phyloP scores from a whole-genome alignment of 2,113 vertebrate species.

The Notothenia rossii region DNA sequence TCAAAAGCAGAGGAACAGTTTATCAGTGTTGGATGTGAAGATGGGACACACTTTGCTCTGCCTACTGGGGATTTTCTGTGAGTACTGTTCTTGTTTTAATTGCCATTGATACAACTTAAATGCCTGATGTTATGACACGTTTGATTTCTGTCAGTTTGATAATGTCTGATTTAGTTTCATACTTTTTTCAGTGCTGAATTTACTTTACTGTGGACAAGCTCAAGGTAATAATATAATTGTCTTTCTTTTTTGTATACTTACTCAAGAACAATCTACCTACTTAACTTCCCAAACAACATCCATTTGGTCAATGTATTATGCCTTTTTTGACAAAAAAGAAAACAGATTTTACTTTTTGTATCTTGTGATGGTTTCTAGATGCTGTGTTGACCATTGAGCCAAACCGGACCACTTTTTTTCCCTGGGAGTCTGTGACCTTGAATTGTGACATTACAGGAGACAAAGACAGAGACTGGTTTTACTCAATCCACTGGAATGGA shows the following conservation, averaged over 20 bases:
- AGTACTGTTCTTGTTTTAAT: too few species aligned
- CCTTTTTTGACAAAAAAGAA: background rate
- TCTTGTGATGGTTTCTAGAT: background rate
- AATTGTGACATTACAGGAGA: background rate
- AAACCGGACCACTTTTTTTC: slow-evolving; percentile 1
- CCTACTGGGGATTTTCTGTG: too few species aligned
- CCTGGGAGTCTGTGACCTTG: background rate
- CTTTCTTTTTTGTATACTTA: background rate
- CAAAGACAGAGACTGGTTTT: background rate
- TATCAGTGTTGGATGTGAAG: background rate
- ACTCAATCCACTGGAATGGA: accelerated
- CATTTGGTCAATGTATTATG: background rate
- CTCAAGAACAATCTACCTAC: background rate
- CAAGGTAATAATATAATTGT: background rate
- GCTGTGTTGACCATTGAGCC: slow-evolving; percentile 4
- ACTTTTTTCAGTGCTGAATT: too few species aligned
- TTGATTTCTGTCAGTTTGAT: too few species aligned
- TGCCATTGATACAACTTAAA: too few species aligned
- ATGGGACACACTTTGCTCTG: background rate
- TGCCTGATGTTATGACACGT: too few species aligned
- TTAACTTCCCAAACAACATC: too few species aligned
- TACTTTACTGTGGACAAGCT: too few species aligned
- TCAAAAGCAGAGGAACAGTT: background rate
- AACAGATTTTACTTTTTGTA: background rate
- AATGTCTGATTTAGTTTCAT: too few species aligned